Conservation (phyloP, 2,113 vertebrate species). For the Pseudorasbora parva region DNA sequence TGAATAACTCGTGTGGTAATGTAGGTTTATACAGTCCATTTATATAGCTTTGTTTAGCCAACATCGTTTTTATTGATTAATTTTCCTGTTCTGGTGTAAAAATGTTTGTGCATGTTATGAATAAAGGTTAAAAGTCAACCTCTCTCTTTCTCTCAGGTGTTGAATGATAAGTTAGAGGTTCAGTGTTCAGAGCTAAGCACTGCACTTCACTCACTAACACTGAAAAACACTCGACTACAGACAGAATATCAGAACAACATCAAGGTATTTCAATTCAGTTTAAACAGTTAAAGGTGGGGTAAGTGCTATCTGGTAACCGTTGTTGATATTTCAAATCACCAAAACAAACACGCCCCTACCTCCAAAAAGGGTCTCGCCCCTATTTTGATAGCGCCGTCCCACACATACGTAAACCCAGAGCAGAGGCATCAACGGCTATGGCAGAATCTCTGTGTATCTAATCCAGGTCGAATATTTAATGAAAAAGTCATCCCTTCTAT, state of each 20-base stretch:
- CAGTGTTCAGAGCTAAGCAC: conserved; percentile 72
- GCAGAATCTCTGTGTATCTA: too few species aligned
- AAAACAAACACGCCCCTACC: too few species aligned
- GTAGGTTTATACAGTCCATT: not conserved
- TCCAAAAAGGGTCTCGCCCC: too few species aligned
- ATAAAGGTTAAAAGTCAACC: not conserved
- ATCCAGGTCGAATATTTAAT: too few species aligned
- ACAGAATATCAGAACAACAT: conserved; percentile 66
- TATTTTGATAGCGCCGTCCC: too few species aligned
- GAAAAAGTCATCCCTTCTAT: too few species aligned
- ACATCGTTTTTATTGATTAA: not conserved
- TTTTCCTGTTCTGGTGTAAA: not conserved
- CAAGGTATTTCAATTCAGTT: conserved; percentile 61
- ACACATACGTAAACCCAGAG: too few species aligned
- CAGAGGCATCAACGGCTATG: too few species aligned
- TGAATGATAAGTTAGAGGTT: conserved; percentile 70
- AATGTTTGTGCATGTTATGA: not conserved
- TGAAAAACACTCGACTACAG: conserved; percentile 70
- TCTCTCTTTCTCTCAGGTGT: conserved; percentile 59
- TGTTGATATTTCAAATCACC: too few species aligned
- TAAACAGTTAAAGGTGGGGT: too few species aligned
- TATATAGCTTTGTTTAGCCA: not conserved
- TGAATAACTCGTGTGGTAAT: not conserved
- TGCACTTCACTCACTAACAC: conserved; percentile 61
- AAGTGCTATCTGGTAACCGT: too few species aligned